phyloP scores from a whole-genome alignment of 2,888 invertebrate species.

The Baccha elongata region DNA sequence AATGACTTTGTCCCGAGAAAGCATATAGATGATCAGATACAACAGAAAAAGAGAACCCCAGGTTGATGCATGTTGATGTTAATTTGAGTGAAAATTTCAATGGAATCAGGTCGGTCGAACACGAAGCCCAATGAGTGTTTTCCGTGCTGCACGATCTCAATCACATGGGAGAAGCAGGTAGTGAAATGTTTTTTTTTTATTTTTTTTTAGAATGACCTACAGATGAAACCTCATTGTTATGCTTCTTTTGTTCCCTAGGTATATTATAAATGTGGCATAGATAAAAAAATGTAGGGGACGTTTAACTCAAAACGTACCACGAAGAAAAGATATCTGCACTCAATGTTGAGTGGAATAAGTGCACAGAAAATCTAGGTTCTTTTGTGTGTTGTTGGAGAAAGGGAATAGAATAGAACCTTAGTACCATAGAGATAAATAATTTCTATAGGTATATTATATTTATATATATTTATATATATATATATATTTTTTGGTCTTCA shows the following conservation, averaged over 20 bases:
- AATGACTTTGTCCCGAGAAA: slow-evolving; percentile 41
- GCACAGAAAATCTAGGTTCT: background rate
- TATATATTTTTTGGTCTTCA: too few species aligned
- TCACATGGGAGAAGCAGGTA: slow-evolving; percentile 27
- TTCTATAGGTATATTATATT: too few species aligned
- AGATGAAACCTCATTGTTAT: slow-evolving; percentile 2
- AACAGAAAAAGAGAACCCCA: background rate
- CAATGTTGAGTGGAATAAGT: background rate
- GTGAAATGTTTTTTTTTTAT: background rate
- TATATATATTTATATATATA: too few species aligned
- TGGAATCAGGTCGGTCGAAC: slow-evolving; percentile 25
- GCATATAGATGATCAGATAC: background rate
- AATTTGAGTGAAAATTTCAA: slow-evolving; percentile 6
- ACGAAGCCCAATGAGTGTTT: slow-evolving; percentile 17
- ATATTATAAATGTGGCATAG: too few species aligned
- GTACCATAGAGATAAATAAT: too few species aligned
- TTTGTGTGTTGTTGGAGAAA: too few species aligned
- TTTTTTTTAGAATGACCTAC: slow-evolving; percentile 7
- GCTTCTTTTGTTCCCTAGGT: background rate
- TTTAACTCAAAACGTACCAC: background rate
- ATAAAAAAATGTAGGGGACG: too few species aligned
- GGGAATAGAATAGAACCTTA: too few species aligned
- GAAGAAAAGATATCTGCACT: background rate
- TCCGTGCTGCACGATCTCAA: slow-evolving; percentile 19
- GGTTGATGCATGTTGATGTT: slow-evolving; percentile 4